Evolutionary conservation across 2,888 invertebrate species (phyloP).

Genomic region (Brachyopa scutellaris): DNA sequence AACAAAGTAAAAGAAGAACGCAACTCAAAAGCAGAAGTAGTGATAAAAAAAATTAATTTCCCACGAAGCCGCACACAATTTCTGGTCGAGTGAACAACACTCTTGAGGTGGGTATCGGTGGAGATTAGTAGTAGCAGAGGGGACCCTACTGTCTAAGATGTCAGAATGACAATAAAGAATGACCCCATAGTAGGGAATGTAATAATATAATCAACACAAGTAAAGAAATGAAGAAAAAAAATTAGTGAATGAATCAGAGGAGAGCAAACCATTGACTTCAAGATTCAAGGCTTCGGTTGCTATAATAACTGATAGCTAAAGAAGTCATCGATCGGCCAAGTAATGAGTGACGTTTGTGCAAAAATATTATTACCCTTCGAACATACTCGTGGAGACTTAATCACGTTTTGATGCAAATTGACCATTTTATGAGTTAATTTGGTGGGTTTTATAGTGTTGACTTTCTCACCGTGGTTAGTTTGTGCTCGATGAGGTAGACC

Average conservation of each 20-base stretch:
- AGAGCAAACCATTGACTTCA: too few relatives aligned
- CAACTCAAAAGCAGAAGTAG: constrained; percentile 30
- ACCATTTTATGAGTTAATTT: background rate
- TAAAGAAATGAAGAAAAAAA: background rate
- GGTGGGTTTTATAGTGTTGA: too few relatives aligned
- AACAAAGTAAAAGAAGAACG: constrained; percentile 17
- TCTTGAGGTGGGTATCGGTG: background rate
- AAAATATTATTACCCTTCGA: too few relatives aligned
- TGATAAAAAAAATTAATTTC: constrained; percentile 61
- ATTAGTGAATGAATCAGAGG: constrained; percentile 42
- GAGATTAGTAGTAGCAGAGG: constrained; percentile 26
- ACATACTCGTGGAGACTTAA: background rate
- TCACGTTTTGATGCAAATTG: background rate
- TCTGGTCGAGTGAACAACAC: constrained; percentile 48
- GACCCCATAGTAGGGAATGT: constrained; percentile 46
- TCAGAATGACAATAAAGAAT: constrained; percentile 55
- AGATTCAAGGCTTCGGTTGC: background rate
- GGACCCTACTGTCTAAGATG: constrained; percentile 46
- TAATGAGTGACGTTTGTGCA: constrained; percentile 37
- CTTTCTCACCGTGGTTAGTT: too few relatives aligned
- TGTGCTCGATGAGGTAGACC: too few relatives aligned
- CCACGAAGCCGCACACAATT: constrained; percentile 43
- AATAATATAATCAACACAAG: constrained; percentile 53
- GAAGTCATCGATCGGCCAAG: too few relatives aligned
- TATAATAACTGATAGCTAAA: background rate